Conservation (phyloP, 2,113 vertebrate species). For the Campylomormyrus numenius region DNA sequence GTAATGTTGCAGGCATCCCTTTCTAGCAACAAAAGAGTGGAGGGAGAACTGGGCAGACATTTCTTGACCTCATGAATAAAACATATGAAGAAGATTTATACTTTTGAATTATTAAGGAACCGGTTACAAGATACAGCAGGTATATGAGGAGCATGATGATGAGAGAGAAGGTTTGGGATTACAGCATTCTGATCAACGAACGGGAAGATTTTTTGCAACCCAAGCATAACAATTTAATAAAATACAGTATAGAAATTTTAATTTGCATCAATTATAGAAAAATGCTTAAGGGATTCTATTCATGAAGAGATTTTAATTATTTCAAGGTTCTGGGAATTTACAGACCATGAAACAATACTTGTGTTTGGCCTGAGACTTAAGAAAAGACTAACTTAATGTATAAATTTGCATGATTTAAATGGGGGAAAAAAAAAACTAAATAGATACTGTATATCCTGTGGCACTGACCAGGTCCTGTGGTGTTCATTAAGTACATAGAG, state of each 20-base stretch:
- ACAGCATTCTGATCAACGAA: background rate
- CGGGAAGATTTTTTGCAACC: background rate
- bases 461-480: background rate
- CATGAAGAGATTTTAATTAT: background rate
- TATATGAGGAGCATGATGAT: background rate
- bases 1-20: conserved; percentile 19
- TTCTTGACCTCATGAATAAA: conserved; percentile 57
- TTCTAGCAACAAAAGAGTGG: conserved; percentile 24
- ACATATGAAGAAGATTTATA: conserved; percentile 50
- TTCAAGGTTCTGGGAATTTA: background rate
- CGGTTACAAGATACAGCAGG: conserved; percentile 31
- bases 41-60: conserved; percentile 37
- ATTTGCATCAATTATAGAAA: conserved; percentile 1
- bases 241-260: conserved; percentile 6
- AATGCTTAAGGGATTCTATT: background rate
- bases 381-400: background rate
- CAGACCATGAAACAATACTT: conserved; percentile 4
- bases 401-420: background rate
- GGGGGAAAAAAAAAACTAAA: background rate
- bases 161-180: background rate
- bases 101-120: conserved; percentile 57
- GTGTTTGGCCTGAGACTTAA: background rate
- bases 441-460: background rate
- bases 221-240: conserved; percentile 7
- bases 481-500: background rate